Evolutionary conservation across 2,888 invertebrate genomes (phyloP).

Genomic region (Merodon equestris): DNA sequence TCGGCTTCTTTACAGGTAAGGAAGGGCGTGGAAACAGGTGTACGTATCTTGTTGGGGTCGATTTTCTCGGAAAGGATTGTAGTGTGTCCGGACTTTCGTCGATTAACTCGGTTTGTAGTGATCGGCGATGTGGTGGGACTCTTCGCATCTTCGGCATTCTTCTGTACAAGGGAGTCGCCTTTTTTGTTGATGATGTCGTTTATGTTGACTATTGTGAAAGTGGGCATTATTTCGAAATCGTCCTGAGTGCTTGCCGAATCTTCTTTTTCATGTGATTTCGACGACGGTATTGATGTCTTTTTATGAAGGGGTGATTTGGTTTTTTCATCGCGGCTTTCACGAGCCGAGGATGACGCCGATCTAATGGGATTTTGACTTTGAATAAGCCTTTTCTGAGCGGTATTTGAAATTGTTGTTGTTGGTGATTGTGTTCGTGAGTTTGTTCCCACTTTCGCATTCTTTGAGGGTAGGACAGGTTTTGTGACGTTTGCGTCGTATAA

Average conservation of each 20-base stretch:
- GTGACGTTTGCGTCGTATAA: conserved; percentile 67
- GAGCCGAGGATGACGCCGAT: conserved; percentile 10
- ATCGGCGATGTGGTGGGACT: conserved; percentile 47
- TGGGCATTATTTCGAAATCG: conserved; percentile 76
- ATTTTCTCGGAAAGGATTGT: conserved; percentile 71
- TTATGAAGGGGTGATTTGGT: conserved; percentile 22
- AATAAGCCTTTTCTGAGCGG: conserved; percentile 26
- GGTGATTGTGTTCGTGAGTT: conserved; percentile 42
- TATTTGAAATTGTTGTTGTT: conserved; percentile 6
- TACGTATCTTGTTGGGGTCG: conserved; percentile 60
- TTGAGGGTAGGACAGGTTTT: conserved; percentile 17
- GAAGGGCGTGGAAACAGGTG: conserved; percentile 57
- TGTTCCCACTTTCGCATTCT: conserved; percentile 1
- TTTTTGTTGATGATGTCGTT: conserved; percentile 78
- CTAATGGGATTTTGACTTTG: conserved; percentile 1
- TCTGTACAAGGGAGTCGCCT: conserved; percentile 74
- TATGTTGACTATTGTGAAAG: conserved; percentile 78
- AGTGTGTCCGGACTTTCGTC: conserved; percentile 71
- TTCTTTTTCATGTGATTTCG: conserved; percentile 24
- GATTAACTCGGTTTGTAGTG: conserved; percentile 52
- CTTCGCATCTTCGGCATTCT: conserved; percentile 36
- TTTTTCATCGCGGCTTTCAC: conserved; percentile 20
- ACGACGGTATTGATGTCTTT: neutral
- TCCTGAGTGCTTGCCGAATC: conserved; percentile 71
- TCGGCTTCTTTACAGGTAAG: conserved; percentile 43